These are phyloP conservation scores for Drosophila asahinai DNA, from an alignment of 1,140 invertebrate genomes.

Conservation along the genomic window DNA sequence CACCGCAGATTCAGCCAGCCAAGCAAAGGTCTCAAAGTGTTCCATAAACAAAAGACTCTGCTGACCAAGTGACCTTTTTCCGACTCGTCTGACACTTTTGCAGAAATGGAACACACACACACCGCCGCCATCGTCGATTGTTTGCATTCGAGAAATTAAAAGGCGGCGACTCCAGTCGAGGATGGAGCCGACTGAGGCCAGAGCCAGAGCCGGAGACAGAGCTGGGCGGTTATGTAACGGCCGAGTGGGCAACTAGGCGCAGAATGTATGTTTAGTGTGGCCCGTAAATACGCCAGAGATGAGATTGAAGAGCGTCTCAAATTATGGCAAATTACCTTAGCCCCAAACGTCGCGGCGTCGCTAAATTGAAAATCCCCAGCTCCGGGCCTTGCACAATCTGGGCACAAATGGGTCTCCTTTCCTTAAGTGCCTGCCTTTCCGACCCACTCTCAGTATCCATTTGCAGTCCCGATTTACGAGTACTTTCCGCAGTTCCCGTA, in stretches of 20 bases:
- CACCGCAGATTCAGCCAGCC: conserved; percentile 27
- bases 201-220: conserved; percentile 14
- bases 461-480: conserved; percentile 17
- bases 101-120: conserved; percentile 67
- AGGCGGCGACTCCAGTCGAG: conserved; percentile 24
- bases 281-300: conserved; percentile 53
- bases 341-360: conserved; percentile 26
- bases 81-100: conserved; percentile 71
- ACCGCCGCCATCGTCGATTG: conserved; percentile 21
- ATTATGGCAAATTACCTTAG: conserved; percentile 49
- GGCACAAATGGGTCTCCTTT: neutral
- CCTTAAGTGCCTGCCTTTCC: conserved; percentile 14
- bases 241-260: conserved; percentile 55
- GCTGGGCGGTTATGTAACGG: conserved; percentile 44
- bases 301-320: conserved; percentile 57
- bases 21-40: conserved; percentile 68
- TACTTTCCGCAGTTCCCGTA: conserved; percentile 11
- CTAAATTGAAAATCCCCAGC: conserved; percentile 36
- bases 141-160: conserved; percentile 65
- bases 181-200: conserved; percentile 34
- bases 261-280: conserved; percentile 55
- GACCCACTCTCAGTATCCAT: conserved; percentile 18
- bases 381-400: conserved; percentile 27
- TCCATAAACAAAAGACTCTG: conserved; percentile 70
- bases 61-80: conserved; percentile 79